Conservation (phyloP, 2,888 invertebrate species). For the Smittia sp. region DNA sequence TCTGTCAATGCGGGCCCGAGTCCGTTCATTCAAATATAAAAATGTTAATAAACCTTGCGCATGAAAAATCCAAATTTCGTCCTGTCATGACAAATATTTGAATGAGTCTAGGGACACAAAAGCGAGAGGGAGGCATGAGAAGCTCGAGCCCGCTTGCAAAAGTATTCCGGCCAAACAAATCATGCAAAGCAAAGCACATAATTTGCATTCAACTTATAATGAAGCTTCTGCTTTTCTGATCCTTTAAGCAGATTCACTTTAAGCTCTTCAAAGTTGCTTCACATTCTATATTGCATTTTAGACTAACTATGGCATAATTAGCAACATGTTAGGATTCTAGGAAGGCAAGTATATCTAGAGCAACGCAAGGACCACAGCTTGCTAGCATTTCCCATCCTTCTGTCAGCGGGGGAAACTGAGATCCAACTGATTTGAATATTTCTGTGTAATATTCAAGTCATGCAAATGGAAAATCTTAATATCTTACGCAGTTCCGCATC, state of each 20-base stretch:
- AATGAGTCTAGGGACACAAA: too few relatives aligned
- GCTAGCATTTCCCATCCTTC: too few relatives aligned
- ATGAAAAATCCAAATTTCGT: too few relatives aligned
- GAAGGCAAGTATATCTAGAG: background rate
- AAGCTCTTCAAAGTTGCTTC: background rate
- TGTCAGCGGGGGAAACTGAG: too few relatives aligned
- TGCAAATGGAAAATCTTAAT: constrained; percentile 19
- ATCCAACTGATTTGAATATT: constrained; percentile 11
- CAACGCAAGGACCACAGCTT: too few relatives aligned
- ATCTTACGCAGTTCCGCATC: constrained; percentile 28
- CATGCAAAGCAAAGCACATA: background rate
- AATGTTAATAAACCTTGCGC: background rate
- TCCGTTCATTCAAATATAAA: background rate
- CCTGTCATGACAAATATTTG: background rate
- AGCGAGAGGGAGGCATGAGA: too few relatives aligned
- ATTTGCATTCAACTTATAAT: background rate
- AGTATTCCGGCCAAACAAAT: background rate
- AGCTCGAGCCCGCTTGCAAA: background rate
- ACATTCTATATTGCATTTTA: background rate
- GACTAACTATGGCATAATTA: background rate
- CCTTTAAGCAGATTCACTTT: too few relatives aligned
- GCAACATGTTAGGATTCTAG: background rate
- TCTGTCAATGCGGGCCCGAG: constrained; percentile 22
- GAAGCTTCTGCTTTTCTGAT: background rate
- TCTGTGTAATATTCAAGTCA: background rate